These are phyloP conservation scores for Coregonus suidteri DNA, from an alignment of 2,797 vertebrate species.

Conservation along the genomic window DNA sequence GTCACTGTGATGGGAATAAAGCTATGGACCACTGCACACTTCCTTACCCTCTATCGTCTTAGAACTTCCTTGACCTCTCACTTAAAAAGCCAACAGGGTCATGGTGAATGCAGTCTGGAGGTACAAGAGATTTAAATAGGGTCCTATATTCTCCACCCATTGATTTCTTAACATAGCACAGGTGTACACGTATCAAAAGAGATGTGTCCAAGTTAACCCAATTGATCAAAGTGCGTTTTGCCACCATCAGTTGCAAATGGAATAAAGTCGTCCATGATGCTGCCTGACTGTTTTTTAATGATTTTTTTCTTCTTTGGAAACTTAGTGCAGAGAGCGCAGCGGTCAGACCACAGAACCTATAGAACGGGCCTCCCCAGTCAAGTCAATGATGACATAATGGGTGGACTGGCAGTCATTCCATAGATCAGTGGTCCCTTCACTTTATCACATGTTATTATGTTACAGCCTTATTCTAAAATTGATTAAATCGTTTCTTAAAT, in stretches of 20 bases:
- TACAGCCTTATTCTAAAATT: no score
- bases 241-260: neutral
- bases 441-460: no score
- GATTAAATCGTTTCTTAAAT: no score
- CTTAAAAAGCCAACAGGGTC: no score
- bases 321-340: no score
- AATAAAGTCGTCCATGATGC: constrained; percentile 35
- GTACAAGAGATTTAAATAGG: neutral
- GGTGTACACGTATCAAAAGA: neutral
- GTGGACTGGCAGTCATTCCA: no score
- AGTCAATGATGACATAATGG: no score
- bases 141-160: neutral
- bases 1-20: neutral
- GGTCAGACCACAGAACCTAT: no score
- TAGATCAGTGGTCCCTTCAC: no score
- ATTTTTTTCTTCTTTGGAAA: neutral
- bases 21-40: neutral
- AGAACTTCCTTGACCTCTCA: neutral
- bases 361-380: no score
- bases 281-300: neutral
- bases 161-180: neutral
- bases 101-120: no score
- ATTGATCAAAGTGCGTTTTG: neutral
- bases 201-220: neutral
- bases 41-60: neutral